Percentiles rank a stretch among this genome's conserved stretches.
Conservation (phyloP, 1,140 invertebrate species). For the Lithobius niger region DNA sequence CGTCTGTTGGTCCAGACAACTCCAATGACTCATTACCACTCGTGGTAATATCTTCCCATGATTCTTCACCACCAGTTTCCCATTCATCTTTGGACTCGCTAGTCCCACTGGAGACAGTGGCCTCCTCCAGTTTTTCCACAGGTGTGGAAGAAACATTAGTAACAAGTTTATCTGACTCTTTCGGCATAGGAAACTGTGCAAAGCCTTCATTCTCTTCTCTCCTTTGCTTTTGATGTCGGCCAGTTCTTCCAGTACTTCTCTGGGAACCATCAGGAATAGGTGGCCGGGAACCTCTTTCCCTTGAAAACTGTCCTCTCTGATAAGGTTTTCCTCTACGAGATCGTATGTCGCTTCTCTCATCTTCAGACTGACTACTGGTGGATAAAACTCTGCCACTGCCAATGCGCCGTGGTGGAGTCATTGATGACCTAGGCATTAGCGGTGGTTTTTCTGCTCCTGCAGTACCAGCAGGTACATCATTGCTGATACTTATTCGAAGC, state of each 20-base stretch:
- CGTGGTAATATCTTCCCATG: constrained; percentile 5
- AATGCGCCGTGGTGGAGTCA: neutral
- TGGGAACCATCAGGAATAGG: too few relatives aligned
- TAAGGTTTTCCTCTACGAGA: neutral
- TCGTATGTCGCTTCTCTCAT: neutral
- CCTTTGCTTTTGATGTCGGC: too few relatives aligned
- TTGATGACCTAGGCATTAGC: too few relatives aligned
- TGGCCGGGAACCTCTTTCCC: neutral
- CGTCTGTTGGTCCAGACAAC: neutral
- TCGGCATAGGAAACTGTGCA: too few relatives aligned
- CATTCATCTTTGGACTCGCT: neutral
- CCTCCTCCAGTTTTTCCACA: too few relatives aligned
- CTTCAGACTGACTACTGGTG: constrained; percentile 1
- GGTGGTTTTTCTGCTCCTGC: too few relatives aligned
- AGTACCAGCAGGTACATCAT: too few relatives aligned
- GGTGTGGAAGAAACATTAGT: too few relatives aligned
- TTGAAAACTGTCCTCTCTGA: neutral
- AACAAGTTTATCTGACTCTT: too few relatives aligned
- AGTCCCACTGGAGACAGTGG: neutral
- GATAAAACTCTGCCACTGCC: constrained; percentile 1
- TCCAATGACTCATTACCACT: constrained; percentile 1
- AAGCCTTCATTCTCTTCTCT: too few relatives aligned
- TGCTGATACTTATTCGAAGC: too few relatives aligned
- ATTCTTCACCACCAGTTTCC: neutral
- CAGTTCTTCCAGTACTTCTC: too few relatives aligned